phyloP scores from a whole-genome alignment of 2,113 vertebrate species.

The Acinonyx jubatus region DNA sequence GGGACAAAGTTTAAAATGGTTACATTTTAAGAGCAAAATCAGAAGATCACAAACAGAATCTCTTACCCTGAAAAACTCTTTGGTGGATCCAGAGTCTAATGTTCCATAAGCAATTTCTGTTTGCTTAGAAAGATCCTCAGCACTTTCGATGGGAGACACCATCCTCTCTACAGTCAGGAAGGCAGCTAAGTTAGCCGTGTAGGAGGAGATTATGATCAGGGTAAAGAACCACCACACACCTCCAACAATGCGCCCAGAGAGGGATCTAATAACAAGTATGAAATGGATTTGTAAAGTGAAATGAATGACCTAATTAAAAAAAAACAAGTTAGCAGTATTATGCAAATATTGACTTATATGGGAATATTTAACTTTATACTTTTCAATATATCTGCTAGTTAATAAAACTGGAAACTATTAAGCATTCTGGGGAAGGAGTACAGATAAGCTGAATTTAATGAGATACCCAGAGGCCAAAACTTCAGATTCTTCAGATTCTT shows the following conservation, averaged over 20 bases:
- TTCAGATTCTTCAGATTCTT: constrained; percentile 49
- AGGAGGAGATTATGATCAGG: constrained; percentile 99
- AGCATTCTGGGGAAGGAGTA: neutral
- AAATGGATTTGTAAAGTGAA: constrained; percentile 87
- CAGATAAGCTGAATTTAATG: neutral
- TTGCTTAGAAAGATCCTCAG: constrained; percentile 98
- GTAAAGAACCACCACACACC: constrained; percentile 99
- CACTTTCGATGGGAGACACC: constrained; percentile 99
- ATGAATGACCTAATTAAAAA: constrained; percentile 79
- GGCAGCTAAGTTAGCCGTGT: constrained; percentile 99
- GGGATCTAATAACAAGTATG: constrained; percentile 93
- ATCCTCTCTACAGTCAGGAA: constrained; percentile 99
- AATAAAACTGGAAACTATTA: constrained; percentile 52
- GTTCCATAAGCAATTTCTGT: constrained; percentile 99
- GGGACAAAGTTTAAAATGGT: neutral
- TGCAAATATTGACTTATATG: constrained; percentile 67
- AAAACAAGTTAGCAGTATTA: constrained; percentile 76
- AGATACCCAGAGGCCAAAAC: constrained; percentile 30
- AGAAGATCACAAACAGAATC: constrained; percentile 59
- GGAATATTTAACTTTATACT: constrained; percentile 46
- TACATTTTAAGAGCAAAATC: constrained; percentile 58
- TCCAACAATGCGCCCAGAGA: constrained; percentile 99
- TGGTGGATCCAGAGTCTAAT: constrained; percentile 98
- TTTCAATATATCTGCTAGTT: neutral
- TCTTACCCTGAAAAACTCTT: constrained; percentile 99